These are phyloP conservation scores for Apis laboriosa DNA, from an alignment of 1,140 invertebrate species.

Conservation along the genomic window DNA sequence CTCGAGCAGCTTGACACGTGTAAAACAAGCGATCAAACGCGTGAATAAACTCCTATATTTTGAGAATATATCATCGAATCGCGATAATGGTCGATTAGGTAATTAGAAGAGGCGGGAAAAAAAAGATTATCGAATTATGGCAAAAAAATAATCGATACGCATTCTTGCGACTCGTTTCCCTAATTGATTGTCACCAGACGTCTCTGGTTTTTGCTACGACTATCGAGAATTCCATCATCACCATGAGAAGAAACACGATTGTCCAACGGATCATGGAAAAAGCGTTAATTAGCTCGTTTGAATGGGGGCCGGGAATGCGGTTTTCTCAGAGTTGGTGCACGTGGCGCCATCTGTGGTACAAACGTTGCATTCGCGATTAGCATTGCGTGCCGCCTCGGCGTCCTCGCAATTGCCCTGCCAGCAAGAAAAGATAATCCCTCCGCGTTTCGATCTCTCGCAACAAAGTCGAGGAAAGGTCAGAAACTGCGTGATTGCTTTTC, in stretches of 20 bases:
- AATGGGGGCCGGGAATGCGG: constrained; percentile 8
- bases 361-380: constrained; percentile 36
- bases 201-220: not conserved
- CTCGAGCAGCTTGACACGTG: not conserved
- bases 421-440: constrained; percentile 28
- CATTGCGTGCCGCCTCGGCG: constrained; percentile 26
- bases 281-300: constrained; percentile 37
- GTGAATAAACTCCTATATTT: not conserved
- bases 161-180: not conserved
- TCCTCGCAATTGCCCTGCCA: constrained; percentile 22
- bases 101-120: not conserved
- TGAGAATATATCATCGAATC: not conserved
- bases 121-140: not conserved
- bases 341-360: constrained; percentile 61
- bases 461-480: constrained; percentile 63
- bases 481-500: constrained; percentile 62
- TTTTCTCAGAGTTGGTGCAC: constrained; percentile 27
- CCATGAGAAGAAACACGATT: not conserved
- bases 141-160: not conserved
- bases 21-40: not conserved
- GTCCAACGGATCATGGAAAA: not conserved
- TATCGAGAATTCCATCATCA: not conserved
- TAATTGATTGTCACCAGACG: not conserved
- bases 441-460: constrained; percentile 39
- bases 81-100: not conserved